phyloP scores from a whole-genome alignment of 2,113 vertebrate genomes.

The Cryptotis parvus region DNA sequence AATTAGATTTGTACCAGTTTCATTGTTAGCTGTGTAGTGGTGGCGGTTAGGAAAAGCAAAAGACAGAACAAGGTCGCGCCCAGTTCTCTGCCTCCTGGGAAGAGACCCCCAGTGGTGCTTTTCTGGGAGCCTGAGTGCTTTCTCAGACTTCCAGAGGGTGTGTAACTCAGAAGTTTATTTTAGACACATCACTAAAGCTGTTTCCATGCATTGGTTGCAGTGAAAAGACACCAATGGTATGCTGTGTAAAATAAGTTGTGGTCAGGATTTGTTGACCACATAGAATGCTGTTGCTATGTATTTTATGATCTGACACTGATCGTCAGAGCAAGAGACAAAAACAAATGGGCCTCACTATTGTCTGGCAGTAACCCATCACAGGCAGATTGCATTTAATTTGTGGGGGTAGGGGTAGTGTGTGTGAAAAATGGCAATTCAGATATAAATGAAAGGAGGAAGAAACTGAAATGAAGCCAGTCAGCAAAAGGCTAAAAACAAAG shows the following conservation, averaged over 20 bases:
- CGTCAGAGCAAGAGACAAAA: conserved; percentile 61
- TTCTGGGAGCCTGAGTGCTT: conserved; percentile 56
- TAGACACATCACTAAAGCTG: conserved; percentile 72
- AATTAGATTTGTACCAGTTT: conserved; percentile 67
- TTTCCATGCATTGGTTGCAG: conserved; percentile 53
- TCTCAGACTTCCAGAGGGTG: conserved; percentile 73
- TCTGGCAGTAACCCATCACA: neutral
- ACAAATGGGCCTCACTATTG: neutral
- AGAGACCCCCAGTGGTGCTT: conserved; percentile 50
- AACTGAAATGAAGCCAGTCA: conserved; percentile 28
- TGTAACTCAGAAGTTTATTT: conserved; percentile 74
- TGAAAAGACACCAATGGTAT: conserved; percentile 58
- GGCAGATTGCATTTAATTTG: conserved; percentile 46
- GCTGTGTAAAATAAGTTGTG: conserved; percentile 52
- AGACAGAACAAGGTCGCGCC: conserved; percentile 56
- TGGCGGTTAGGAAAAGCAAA: conserved; percentile 74
- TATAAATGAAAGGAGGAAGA: conserved; percentile 9
- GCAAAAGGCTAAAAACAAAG: conserved; percentile 52
- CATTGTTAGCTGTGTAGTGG: neutral
- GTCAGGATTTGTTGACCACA: conserved; percentile 16
- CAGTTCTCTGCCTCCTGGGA: conserved; percentile 66
- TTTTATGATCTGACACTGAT: conserved; percentile 55
- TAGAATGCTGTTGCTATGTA: neutral
- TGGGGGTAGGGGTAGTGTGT: neutral
- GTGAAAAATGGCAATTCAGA: conserved; percentile 9